phyloP scores from a whole-genome alignment of 1,140 invertebrate species.

The Cephus cinctus region DNA sequence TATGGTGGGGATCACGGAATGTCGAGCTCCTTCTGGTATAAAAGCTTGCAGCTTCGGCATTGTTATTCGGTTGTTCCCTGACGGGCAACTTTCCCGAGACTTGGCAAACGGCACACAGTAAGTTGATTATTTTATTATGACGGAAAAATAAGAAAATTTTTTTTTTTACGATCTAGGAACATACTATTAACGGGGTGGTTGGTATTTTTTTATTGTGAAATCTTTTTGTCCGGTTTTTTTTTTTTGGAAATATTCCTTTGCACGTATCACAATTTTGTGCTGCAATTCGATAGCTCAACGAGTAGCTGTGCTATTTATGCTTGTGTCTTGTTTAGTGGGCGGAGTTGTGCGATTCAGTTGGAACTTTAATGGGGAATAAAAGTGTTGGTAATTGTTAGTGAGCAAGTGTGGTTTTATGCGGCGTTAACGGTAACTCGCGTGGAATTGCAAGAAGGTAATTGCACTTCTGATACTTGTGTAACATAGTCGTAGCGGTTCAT shows the following conservation, averaged over 20 bases:
- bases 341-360: too few relatives aligned
- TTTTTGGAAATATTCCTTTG: not conserved
- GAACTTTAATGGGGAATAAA: too few relatives aligned
- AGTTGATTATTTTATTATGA: conserved; percentile 25
- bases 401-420: too few relatives aligned
- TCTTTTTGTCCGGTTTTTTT: not conserved
- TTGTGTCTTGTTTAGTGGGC: too few relatives aligned
- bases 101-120: conserved; percentile 44
- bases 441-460: too few relatives aligned
- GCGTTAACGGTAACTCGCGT: too few relatives aligned
- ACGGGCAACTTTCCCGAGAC: conserved; percentile 48
- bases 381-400: too few relatives aligned
- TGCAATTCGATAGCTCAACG: too few relatives aligned
- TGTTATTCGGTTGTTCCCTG: conserved; percentile 47
- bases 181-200: not conserved
- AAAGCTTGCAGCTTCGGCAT: conserved; percentile 42
- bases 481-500: too few relatives aligned
- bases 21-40: conserved; percentile 35
- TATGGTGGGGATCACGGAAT: not conserved
- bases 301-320: too few relatives aligned
- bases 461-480: too few relatives aligned
- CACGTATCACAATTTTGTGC: not conserved
- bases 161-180: not conserved
- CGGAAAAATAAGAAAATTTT: not conserved
- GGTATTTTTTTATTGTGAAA: too few relatives aligned